These are phyloP conservation scores for Adelges cooleyi DNA, from an alignment of 1,140 invertebrate genomes.

Conservation along the genomic window DNA sequence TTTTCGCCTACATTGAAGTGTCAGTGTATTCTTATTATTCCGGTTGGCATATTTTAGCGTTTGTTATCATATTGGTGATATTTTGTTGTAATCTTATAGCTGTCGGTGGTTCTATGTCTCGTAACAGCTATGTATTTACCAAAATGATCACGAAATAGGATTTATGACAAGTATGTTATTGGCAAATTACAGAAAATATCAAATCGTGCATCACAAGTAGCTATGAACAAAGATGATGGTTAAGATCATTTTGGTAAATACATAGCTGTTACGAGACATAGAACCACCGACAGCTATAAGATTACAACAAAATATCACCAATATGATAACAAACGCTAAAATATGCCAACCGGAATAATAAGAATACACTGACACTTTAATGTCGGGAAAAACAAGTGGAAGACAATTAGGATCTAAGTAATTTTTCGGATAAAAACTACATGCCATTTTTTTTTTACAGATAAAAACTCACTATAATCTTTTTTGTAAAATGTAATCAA, in stretches of 20 bases:
- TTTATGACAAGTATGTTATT: not conserved
- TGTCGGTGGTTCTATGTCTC: not conserved
- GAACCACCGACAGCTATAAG: not conserved
- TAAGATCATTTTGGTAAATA: not conserved
- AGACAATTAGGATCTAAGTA: not conserved
- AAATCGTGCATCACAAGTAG: slow-evolving; percentile 4
- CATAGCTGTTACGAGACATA: not conserved
- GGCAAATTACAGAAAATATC: slow-evolving; percentile 2
- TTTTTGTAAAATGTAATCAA: too few relatives aligned
- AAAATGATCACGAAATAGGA: not conserved
- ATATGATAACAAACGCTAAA: not conserved
- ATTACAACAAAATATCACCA: not conserved
- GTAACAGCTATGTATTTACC: not conserved
- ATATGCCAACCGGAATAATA: not conserved
- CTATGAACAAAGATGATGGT: not conserved
- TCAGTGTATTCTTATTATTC: not conserved
- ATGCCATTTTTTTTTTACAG: not conserved
- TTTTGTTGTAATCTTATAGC: slow-evolving; percentile 8
- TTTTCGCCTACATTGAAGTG: not conserved
- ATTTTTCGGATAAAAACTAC: not conserved
- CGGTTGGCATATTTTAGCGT: not conserved
- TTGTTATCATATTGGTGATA: not conserved
- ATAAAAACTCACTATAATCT: too few relatives aligned
- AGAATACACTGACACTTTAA: not conserved
- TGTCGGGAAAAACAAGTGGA: not conserved